Percentiles rank a stretch among this genome's conserved stretches.
These are phyloP conservation scores for Drosophila nigromelanica DNA, from an alignment of 1,140 invertebrate species.

Conservation along the genomic window DNA sequence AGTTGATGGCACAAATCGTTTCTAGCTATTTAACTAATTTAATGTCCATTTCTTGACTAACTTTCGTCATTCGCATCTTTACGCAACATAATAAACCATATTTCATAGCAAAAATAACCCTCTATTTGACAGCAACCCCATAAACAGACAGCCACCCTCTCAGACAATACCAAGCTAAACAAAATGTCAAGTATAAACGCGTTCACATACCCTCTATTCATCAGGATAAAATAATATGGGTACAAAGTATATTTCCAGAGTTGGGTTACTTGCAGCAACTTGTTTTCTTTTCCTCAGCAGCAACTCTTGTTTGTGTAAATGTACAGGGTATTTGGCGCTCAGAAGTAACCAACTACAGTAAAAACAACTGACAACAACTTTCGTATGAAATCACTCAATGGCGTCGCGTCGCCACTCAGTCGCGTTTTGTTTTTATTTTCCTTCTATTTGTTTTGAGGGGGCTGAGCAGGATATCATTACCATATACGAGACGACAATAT, in stretches of 20 bases:
- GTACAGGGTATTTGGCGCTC: conserved; percentile 44
- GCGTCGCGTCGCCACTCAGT: conserved; percentile 66
- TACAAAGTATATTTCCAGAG: neutral
- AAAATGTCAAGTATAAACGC: neutral
- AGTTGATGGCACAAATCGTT: conserved; percentile 37
- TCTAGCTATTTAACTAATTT: conserved; percentile 57
- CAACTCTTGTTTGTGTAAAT: neutral
- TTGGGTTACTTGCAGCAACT: neutral
- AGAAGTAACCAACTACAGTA: conserved; percentile 19
- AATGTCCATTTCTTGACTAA: conserved; percentile 64
- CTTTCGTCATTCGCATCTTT: conserved; percentile 59
- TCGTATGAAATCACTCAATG: conserved; percentile 63
- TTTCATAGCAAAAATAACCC: conserved; percentile 68
- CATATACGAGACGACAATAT: conserved; percentile 65
- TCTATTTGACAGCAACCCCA: conserved; percentile 48
- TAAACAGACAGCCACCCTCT: conserved; percentile 38
- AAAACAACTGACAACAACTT: conserved; percentile 30
- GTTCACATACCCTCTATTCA: conserved; percentile 19
- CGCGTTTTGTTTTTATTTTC: conserved; percentile 50
- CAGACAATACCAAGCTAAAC: neutral
- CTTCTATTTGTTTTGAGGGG: conserved; percentile 37
- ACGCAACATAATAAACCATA: conserved; percentile 70
- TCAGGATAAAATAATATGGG: neutral
- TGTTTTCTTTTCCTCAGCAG: neutral
- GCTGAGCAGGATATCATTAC: conserved; percentile 78